phyloP scores from a whole-genome alignment of 1,140 invertebrate genomes.

The Watersipora subatra region DNA sequence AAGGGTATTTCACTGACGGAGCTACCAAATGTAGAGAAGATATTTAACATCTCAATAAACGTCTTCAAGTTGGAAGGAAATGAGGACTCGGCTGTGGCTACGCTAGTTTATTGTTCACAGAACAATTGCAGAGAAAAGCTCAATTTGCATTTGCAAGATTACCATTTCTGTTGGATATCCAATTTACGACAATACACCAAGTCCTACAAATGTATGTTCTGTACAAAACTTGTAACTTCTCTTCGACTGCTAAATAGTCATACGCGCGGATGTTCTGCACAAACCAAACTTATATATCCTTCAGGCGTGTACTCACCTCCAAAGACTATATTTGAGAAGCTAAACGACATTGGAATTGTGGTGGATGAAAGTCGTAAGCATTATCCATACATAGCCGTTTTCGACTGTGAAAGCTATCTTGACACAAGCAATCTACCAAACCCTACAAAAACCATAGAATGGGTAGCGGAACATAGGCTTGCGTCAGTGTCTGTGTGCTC shows the following conservation, averaged over 20 bases:
- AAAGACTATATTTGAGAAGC: background rate
- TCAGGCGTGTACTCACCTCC: background rate
- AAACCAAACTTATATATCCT: background rate
- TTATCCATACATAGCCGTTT: background rate
- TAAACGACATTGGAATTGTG: background rate
- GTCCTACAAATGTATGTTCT: background rate
- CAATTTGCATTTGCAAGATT: background rate
- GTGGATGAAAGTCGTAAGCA: background rate
- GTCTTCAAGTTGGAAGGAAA: background rate
- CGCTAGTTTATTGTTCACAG: background rate
- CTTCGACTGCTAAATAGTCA: background rate
- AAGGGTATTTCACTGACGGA: background rate
- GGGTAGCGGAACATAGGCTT: background rate
- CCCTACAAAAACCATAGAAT: background rate
- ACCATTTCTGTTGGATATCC: background rate
- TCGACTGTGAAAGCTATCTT: background rate
- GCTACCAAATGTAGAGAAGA: background rate
- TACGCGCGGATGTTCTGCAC: background rate
- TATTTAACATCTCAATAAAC: background rate
- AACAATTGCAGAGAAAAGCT: background rate
- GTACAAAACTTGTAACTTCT: background rate
- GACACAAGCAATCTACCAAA: background rate
- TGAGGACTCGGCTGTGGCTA: background rate
- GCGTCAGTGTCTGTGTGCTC: background rate
- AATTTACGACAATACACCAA: background rate